Base-by-base conservation (phyloP, 2,113 vertebrate species). In the Smithornis capensis region DNA sequence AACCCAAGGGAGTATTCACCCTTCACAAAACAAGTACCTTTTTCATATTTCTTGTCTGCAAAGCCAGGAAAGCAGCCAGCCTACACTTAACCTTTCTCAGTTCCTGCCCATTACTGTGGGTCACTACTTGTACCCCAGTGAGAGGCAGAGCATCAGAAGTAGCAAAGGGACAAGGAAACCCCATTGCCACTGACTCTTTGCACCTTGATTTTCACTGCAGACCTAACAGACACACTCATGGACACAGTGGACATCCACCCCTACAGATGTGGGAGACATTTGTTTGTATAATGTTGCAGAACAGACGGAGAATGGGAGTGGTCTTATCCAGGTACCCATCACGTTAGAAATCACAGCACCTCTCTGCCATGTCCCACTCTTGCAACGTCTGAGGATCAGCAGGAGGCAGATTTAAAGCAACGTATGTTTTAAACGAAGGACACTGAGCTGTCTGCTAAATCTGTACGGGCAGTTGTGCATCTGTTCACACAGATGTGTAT, bases 201-300 rank as follows among this genome's bases (percentile, higher is more conserved):
- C 3, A 6, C 25, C 64, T 29, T 24, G 18, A 69, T 76, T 87
- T 85, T 76, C 80, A 44, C 56, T 76, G 69, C 59, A 70, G 44
- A 33, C 21, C 49, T 33, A 18, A 59, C 47, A 64, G 60, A 47
- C 12, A 33, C 38, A 40, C 28, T 19, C 0, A 0, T 42, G 38
- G 35, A 17, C 60, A 53, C 35, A 38, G 38, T 3, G 27, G 49
- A 57, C n/a, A 56, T 23, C 27, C 63, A 75, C 15, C 35, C 24
- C 38, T 44, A 27, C 42, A 27, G 55, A 65, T 45, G 62, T 10
- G 42, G 16, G 63, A 69, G 44, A 53, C 31, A 33, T 25, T 44
- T 60, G 14, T 15, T 53, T 25, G 56, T n/a, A 4, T 4, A n/a
- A n/a, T 0, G 0, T 2, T 65, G 35, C 40, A 67, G 53, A 42